Conservation (phyloP, 2,113 vertebrate species). For the Noctilio leporinus region DNA sequence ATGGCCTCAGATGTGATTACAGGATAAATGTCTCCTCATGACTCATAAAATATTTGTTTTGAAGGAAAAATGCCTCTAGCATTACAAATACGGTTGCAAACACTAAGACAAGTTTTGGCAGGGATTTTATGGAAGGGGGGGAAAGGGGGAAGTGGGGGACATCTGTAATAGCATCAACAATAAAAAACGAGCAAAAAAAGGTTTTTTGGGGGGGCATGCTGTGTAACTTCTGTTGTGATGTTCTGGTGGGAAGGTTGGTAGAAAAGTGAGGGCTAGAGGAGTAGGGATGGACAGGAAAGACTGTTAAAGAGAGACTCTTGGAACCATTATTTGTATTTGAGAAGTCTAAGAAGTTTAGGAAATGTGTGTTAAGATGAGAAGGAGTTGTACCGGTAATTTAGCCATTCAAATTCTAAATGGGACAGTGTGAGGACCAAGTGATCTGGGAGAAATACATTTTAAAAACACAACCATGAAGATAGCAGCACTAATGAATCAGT, state of each 20-base stretch:
- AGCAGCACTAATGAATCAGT: not conserved
- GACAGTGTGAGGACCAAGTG: not conserved
- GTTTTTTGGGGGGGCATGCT: not conserved
- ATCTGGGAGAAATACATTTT: not conserved
- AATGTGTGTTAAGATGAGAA: not conserved
- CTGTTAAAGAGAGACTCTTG: not conserved
- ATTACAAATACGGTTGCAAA: not conserved
- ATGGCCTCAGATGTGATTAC: not conserved
- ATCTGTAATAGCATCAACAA: no score
- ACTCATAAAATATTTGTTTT: not conserved
- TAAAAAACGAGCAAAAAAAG: not conserved
- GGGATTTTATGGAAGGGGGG: not conserved
- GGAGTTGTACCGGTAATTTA: not conserved
- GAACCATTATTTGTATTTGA: not conserved
- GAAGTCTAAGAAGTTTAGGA: not conserved
- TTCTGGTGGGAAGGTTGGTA: not conserved
- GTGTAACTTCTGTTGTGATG: not conserved
- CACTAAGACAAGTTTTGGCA: slow-evolving; percentile 5
- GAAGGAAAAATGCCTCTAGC: not conserved
- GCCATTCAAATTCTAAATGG: not conserved
- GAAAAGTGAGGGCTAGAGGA: not conserved
- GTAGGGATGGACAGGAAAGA: not conserved
- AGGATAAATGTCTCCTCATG: not conserved
- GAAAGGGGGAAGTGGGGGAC: no score
- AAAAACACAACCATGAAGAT: not conserved